Evolutionary conservation across 2,113 vertebrate species (phyloP).

Genomic region (Neotoma lepida): DNA sequence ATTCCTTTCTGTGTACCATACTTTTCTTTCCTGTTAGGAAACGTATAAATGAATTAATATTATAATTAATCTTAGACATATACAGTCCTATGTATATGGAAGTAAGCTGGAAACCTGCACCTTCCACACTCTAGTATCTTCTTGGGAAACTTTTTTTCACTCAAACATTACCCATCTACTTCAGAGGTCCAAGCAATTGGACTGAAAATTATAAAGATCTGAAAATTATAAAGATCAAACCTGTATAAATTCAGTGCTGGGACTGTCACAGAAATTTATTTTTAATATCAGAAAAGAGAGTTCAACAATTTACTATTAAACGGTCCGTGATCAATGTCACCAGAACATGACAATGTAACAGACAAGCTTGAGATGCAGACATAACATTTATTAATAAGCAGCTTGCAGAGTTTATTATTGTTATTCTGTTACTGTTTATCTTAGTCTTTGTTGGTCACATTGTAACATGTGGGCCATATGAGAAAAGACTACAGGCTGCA

Average conservation of each 20-base stretch:
- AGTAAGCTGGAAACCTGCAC: not conserved
- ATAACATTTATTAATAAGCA: not conserved
- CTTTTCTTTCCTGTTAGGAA: not conserved
- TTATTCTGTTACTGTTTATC: not conserved
- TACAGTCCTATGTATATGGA: not conserved
- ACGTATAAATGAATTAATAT: constrained; percentile 38
- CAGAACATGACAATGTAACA: not conserved
- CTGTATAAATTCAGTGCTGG: not conserved
- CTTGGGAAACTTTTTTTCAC: not conserved
- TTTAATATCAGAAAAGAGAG: constrained; percentile 10
- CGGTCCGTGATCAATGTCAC: not conserved
- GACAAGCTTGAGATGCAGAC: not conserved
- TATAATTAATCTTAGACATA: not conserved
- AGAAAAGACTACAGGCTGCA: not conserved
- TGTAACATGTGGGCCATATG: not conserved
- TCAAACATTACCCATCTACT: not conserved
- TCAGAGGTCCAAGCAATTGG: not conserved
- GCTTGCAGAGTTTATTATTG: not conserved
- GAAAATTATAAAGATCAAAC: not conserved
- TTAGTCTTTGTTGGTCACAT: not conserved
- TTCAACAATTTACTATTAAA: not conserved
- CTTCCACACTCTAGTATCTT: not conserved
- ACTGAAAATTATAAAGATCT: no score
- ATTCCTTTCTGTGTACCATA: not conserved
- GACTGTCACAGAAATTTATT: constrained; percentile 6